phyloP scores from a whole-genome alignment of 2,888 invertebrate species.

The Stegophylla sp. region DNA sequence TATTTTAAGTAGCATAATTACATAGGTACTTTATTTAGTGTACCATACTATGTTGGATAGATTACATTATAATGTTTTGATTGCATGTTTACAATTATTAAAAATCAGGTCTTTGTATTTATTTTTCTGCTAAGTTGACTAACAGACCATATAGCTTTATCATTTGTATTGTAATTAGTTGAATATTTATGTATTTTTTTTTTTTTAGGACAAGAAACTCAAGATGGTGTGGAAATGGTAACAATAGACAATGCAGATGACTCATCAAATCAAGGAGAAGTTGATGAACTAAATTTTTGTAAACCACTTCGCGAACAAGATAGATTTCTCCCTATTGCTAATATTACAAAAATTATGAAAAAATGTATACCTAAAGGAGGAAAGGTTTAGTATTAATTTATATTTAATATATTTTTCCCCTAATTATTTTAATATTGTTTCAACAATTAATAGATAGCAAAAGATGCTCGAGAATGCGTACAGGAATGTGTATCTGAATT shows the following conservation, averaged over 20 bases:
- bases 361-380: conserved; percentile 94
- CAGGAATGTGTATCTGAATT: conserved; percentile 99
- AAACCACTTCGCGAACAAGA: conserved; percentile 87
- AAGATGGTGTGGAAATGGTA: conserved; percentile 66
- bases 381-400: conserved; percentile 71
- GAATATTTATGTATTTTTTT: neutral
- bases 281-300: conserved; percentile 69
- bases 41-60: neutral
- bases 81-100: neutral
- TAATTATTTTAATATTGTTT: neutral
- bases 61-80: neutral
- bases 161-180: neutral
- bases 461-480: conserved; percentile 98
- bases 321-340: conserved; percentile 96
- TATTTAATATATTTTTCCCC: neutral
- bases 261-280: conserved; percentile 74
- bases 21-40: neutral
- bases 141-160: no score
- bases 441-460: conserved; percentile 77
- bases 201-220: conserved; percentile 31
- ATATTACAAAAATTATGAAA: conserved; percentile 99
- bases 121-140: neutral
- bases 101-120: neutral
- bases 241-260: conserved; percentile 80
- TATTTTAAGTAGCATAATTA: no score